Evolutionary conservation across 1,140 invertebrate genomes (phyloP).

Genomic region (Berghia stephanieae): DNA sequence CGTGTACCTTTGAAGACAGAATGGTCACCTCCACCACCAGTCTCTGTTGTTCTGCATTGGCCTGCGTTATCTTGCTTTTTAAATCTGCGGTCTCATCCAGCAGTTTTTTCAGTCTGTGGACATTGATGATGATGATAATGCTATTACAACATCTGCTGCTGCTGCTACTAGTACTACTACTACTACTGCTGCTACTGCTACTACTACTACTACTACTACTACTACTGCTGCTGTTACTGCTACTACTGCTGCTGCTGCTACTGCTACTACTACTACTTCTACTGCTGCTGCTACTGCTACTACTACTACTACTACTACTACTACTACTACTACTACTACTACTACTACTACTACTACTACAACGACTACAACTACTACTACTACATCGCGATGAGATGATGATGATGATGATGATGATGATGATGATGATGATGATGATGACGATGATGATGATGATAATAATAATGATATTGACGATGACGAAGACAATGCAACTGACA

Average conservation of each 20-base stretch:
- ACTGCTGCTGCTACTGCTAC: neutral
- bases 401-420: neutral
- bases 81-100: constrained; percentile 24
- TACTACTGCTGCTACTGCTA: constrained; percentile 5
- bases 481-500: no score
- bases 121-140: neutral
- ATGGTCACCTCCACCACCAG: neutral
- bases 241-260: constrained; percentile 1
- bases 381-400: no score
- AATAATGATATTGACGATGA: no score
- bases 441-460: no score
- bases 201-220: constrained; percentile 3
- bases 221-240: neutral
- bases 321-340: constrained; percentile 7
- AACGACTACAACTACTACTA: no score
- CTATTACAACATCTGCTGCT: neutral
- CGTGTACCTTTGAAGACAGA: constrained; percentile 1
- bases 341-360: constrained; percentile 7
- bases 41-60: constrained; percentile 19
- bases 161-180: constrained; percentile 1
- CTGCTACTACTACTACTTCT: neutral
- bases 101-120: constrained; percentile 8
- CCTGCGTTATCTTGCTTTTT: constrained; percentile 1
- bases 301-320: constrained; percentile 8
- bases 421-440: no score